A percentile compares a stretch with the other conserved stretches of the same genome.
Conservation (phyloP, 2,113 vertebrate genomes). For the Gasterosteus aculeatus region DNA sequence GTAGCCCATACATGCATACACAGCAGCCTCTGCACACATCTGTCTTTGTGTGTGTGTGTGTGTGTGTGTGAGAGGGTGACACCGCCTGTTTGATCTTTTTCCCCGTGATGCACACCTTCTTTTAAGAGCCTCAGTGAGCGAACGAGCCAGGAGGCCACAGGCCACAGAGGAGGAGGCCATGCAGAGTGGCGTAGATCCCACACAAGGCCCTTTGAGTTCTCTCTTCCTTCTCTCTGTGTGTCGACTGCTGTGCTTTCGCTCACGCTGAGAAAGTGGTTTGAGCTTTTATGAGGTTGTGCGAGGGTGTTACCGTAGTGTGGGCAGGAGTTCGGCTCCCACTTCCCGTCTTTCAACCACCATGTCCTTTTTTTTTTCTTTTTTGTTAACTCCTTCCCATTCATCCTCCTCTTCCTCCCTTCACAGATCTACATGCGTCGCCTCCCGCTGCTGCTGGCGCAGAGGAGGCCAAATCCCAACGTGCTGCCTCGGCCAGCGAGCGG, state of each 20-base stretch:
- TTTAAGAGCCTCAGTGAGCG: slow-evolving; percentile 40
- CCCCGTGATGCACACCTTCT: slow-evolving; percentile 33
- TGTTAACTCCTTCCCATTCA: slow-evolving; percentile 9
- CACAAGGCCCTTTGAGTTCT: slow-evolving; percentile 51
- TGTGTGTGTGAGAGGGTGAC: slow-evolving; percentile 11
- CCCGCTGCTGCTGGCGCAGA: slow-evolving; percentile 68
- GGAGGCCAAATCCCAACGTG: slow-evolving; percentile 82
- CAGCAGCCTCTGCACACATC: slow-evolving; percentile 24
- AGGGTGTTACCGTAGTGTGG: slow-evolving; percentile 61
- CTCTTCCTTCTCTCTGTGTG: slow-evolving; percentile 3
- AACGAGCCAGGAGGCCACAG: slow-evolving; percentile 12
- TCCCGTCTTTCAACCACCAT: slow-evolving; percentile 57
- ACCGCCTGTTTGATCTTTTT: slow-evolving; percentile 23
- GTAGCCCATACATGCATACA: slow-evolving; percentile 21
- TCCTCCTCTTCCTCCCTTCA: slow-evolving; percentile 41
- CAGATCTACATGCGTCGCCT: slow-evolving; percentile 82
- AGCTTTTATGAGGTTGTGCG: slow-evolving; percentile 60
- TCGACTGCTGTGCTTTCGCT: slow-evolving; percentile 34
- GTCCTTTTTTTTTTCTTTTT: not conserved
- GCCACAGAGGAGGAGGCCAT: slow-evolving; percentile 29
- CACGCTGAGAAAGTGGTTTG: slow-evolving; percentile 44
- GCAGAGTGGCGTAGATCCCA: slow-evolving; percentile 41
- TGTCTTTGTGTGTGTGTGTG: slow-evolving; percentile 15
- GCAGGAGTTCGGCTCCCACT: slow-evolving; percentile 48
- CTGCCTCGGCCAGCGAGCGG: slow-evolving; percentile 60